phyloP scores from a whole-genome alignment of 2,113 vertebrate species.

The Saguinus midas region DNA sequence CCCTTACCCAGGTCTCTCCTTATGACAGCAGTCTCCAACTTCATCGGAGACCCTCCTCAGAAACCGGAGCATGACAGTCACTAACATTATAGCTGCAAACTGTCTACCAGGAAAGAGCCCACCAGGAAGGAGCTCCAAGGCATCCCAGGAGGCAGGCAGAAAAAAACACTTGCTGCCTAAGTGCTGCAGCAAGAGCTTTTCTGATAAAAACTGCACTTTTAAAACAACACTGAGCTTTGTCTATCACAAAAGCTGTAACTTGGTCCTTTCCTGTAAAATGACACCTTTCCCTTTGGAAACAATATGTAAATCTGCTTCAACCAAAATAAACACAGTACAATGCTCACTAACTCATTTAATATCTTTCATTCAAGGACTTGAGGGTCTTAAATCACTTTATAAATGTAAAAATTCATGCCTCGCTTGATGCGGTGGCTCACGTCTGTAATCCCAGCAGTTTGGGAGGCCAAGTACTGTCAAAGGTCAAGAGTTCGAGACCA shows the following conservation, averaged over 20 bases:
- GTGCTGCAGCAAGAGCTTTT: not conserved
- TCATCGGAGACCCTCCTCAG: not conserved
- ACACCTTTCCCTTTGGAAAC: slow-evolving; percentile 57
- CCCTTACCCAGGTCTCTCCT: not conserved
- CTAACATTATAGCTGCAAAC: not conserved
- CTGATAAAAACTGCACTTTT: slow-evolving; percentile 48
- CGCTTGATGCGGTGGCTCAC: no score
- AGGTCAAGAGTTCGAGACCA: no score
- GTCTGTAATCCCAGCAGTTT: no score
- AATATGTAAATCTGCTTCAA: slow-evolving; percentile 11
- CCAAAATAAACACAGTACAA: slow-evolving; percentile 32
- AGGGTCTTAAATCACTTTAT: slow-evolving; percentile 37
- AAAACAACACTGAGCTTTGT: not conserved
- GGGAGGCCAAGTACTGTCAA: no score
- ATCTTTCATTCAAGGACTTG: not conserved
- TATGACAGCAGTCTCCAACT: not conserved
- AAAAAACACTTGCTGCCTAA: not conserved
- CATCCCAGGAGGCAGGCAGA: not conserved
- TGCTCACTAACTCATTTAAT: slow-evolving; percentile 8
- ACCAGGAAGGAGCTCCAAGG: not conserved
- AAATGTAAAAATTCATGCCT: slow-evolving; percentile 43
- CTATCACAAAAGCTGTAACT: slow-evolving; percentile 41
- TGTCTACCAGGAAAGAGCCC: not conserved
- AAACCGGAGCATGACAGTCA: not conserved
- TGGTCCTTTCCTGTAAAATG: slow-evolving; percentile 47